Percentiles rank a stretch among this genome's conserved stretches.
These are phyloP conservation scores for Leptopilina drosophilae DNA, from an alignment of 2,888 invertebrate species.

Conservation along the genomic window DNA sequence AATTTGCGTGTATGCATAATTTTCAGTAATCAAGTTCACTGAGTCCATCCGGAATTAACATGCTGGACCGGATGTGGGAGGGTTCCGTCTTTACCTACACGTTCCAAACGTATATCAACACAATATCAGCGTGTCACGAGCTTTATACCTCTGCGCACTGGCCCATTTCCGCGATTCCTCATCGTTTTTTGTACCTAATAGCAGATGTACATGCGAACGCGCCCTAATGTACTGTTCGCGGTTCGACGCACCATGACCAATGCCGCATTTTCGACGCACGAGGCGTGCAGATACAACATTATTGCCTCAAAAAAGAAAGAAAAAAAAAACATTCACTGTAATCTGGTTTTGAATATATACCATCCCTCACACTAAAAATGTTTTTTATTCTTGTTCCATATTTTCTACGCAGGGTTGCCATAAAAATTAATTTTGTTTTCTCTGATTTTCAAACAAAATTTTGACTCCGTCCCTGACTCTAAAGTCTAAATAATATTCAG, in stretches of 20 bases:
- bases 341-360: slow-evolving; percentile 24
- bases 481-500: too few species aligned
- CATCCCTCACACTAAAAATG: too few species aligned
- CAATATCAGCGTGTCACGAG: slow-evolving; percentile 28
- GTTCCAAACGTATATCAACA: slow-evolving; percentile 4
- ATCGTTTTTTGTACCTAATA: slow-evolving; percentile 30
- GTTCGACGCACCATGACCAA: slow-evolving; percentile 26
- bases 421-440: too few species aligned
- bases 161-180: slow-evolving; percentile 29
- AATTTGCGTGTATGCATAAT: slow-evolving; percentile 33
- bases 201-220: slow-evolving; percentile 36
- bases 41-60: slow-evolving; percentile 38
- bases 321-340: background rate
- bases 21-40: slow-evolving; percentile 26
- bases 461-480: too few species aligned
- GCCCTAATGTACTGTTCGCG: slow-evolving; percentile 22
- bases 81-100: slow-evolving; percentile 13
- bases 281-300: slow-evolving; percentile 34
- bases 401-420: too few species aligned
- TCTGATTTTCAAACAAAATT: too few species aligned
- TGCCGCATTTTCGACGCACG: slow-evolving; percentile 33
- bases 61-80: slow-evolving; percentile 39
- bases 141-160: background rate
- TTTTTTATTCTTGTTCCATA: too few species aligned
- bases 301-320: slow-evolving; percentile 4